These are phyloP conservation scores for Dendrolimus kikuchii DNA, from an alignment of 1,140 invertebrate species.

Conservation along the genomic window DNA sequence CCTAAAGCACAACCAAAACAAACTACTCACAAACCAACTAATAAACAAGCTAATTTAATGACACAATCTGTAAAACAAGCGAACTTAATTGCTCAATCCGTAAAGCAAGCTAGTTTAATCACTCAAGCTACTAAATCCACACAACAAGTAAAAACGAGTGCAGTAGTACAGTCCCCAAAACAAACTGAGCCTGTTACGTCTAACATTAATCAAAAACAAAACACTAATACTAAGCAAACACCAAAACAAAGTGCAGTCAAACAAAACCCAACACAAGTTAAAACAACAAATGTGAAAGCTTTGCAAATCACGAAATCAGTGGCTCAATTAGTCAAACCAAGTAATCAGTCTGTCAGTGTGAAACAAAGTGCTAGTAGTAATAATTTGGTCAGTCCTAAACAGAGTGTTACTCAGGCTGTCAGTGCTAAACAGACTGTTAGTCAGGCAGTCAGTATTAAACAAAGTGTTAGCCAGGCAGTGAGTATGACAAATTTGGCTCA, in stretches of 20 bases:
- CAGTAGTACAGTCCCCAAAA: background rate
- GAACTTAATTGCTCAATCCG: conserved; percentile 31
- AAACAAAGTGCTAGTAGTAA: too few species aligned
- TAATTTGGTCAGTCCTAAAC: too few species aligned
- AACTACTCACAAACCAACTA: conserved; percentile 11
- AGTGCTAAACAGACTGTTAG: conserved; percentile 4
- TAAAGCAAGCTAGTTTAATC: conserved; percentile 23
- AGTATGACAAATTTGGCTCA: conserved; percentile 9
- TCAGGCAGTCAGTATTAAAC: too few species aligned
- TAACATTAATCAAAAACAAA: background rate
- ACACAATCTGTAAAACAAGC: conserved; percentile 34
- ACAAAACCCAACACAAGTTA: conserved; percentile 1
- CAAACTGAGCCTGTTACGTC: background rate
- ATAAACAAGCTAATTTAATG: conserved; percentile 20
- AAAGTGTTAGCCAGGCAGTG: too few species aligned
- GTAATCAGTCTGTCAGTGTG: conserved; percentile 1
- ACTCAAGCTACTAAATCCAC: conserved; percentile 21
- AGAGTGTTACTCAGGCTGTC: too few species aligned
- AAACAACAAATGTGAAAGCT: conserved; percentile 1
- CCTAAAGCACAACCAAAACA: conserved; percentile 27
- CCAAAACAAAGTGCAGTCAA: conserved; percentile 7
- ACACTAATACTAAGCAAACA: background rate
- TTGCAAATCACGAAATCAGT: conserved; percentile 5
- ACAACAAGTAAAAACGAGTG: conserved; percentile 1
- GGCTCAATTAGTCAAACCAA: conserved; percentile 17